phyloP scores from a whole-genome alignment of 2,797 vertebrate species.

The Molothrus ater region DNA sequence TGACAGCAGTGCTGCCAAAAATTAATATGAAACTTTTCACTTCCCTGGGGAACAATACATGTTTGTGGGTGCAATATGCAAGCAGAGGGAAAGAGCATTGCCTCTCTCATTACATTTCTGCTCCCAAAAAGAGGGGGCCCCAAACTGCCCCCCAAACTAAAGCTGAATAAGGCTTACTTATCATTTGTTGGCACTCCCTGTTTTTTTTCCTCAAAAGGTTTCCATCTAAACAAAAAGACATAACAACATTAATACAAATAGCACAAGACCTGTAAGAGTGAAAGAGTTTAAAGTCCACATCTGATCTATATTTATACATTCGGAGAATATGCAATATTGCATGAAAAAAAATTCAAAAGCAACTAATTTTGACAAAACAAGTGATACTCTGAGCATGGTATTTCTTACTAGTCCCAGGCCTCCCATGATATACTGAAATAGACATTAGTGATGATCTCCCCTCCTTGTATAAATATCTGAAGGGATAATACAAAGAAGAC shows the following conservation, averaged over 20 bases:
- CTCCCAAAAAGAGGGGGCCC: not conserved
- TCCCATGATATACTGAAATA: not conserved
- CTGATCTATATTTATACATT: not conserved
- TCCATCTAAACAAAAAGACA: not conserved
- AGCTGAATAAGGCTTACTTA: not conserved
- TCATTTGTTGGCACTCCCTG: not conserved
- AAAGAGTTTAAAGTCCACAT: not conserved
- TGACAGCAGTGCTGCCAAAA: not conserved
- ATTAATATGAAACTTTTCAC: not conserved
- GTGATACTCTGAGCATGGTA: not conserved
- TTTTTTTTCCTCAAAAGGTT: fast-evolving
- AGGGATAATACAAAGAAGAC: not conserved
- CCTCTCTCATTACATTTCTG: not conserved
- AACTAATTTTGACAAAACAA: not conserved
- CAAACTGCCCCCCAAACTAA: not conserved
- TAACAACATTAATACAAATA: not conserved
- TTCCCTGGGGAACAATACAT: not conserved
- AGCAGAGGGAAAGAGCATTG: not conserved
- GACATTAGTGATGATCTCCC: not conserved
- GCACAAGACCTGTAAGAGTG: not conserved
- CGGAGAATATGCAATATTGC: not conserved
- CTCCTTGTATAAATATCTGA: not conserved
- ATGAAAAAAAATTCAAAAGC: not conserved
- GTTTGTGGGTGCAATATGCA: not conserved
- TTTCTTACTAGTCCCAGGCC: not conserved